Percentiles rank a stretch among this genome's conserved stretches.
Conservation (phyloP, 2,888 invertebrate species). For the Flexamia atlantica region DNA sequence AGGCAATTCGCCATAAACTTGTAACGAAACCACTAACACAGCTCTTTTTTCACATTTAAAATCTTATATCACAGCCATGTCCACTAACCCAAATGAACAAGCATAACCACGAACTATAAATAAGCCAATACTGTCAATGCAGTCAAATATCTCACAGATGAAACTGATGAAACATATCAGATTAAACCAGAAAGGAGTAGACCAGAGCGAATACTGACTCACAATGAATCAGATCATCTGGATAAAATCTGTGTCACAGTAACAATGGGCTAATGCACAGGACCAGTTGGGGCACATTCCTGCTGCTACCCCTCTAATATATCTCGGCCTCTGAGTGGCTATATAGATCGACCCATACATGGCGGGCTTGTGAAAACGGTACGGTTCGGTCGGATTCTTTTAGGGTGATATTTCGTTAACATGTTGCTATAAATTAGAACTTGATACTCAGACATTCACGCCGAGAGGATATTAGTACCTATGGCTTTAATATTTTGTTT, state of each 20-base stretch:
- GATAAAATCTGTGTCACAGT: slow-evolving; percentile 32
- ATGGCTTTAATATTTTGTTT: no score
- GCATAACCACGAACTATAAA: no score
- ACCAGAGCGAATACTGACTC: neutral
- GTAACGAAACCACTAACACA: no score
- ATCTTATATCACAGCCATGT: no score
- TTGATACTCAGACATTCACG: neutral
- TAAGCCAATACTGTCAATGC: no score
- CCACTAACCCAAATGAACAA: no score
- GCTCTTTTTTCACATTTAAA: no score
- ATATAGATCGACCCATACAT: slow-evolving; percentile 1
- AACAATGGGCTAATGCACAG: slow-evolving; percentile 24
- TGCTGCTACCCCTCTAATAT: neutral
- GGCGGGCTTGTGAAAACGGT: slow-evolving; percentile 7
- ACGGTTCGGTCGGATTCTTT: neutral
- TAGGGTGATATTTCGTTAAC: neutral
- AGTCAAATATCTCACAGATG: no score
- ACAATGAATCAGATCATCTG: slow-evolving; percentile 32
- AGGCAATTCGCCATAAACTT: no score
- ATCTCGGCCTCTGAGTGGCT: neutral
- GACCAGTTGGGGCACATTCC: neutral
- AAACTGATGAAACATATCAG: neutral
- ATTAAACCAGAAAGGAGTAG: neutral
- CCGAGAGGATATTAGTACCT: neutral
- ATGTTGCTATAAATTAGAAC: neutral